Percentiles rank a stretch among this genome's conserved stretches.
phyloP scores from a whole-genome alignment of 2,113 vertebrate genomes.

The Menura novaehollandiae region DNA sequence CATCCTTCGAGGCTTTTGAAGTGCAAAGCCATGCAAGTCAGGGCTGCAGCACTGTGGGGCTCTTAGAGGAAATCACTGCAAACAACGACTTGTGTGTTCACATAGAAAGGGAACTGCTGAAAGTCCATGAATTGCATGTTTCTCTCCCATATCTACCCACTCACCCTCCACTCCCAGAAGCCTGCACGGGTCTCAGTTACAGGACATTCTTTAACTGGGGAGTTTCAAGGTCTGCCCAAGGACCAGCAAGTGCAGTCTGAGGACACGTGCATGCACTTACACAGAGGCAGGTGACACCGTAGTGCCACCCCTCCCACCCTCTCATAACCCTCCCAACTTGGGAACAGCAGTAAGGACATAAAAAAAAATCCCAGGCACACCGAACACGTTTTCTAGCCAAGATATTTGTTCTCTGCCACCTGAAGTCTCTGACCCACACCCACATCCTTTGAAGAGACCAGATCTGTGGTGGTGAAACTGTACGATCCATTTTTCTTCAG shows the following conservation, averaged over 20 bases:
- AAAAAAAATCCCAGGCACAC: neutral
- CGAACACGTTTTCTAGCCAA: neutral
- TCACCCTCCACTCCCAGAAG: neutral
- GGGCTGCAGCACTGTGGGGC: neutral
- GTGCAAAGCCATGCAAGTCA: neutral
- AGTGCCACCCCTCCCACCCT: neutral
- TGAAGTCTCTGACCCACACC: neutral
- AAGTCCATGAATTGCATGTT: neutral
- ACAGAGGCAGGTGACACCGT: neutral
- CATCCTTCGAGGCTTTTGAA: neutral
- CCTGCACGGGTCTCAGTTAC: neutral
- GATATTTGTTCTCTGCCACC: neutral
- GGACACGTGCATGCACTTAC: neutral
- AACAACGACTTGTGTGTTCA: fast-evolving
- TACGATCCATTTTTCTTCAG: neutral
- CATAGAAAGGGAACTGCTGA: neutral
- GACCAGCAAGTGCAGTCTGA: neutral
- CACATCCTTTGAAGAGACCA: neutral
- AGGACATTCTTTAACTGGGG: neutral
- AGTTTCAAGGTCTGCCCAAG: conserved; percentile 15
- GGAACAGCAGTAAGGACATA: neutral
- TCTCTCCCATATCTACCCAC: neutral
- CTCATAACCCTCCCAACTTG: neutral
- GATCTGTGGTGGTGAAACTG: neutral
- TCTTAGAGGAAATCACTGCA: neutral